A percentile compares a stretch with the other conserved stretches of the same genome.
Conservation (phyloP, 2,797 vertebrate genomes). For the Bucorvus abyssinicus region DNA sequence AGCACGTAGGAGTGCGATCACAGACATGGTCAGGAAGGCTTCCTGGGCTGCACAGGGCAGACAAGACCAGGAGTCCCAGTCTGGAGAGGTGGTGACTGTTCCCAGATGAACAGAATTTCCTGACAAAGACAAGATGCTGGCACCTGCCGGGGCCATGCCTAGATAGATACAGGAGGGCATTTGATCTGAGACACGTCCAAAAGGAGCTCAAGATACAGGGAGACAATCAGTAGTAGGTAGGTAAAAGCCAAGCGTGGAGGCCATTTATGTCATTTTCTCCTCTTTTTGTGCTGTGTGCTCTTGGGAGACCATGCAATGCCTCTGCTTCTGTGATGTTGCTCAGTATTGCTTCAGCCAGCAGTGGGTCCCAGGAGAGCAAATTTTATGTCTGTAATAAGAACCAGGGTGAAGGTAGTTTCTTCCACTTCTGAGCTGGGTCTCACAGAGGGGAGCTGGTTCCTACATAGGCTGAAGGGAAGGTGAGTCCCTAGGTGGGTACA, state of each 20-base stretch:
- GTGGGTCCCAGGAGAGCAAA: not conserved
- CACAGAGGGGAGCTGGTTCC: accelerated
- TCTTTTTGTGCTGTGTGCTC: not conserved
- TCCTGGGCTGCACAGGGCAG: not conserved
- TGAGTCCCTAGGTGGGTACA: accelerated
- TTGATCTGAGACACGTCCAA: accelerated
- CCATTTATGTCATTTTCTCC: not conserved
- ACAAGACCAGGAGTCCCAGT: not conserved
- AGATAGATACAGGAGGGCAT: not conserved
- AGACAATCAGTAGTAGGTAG: not conserved
- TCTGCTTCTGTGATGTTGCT: not conserved
- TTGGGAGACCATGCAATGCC: not conserved
- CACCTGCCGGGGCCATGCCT: accelerated
- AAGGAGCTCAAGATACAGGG: not conserved
- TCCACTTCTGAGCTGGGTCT: not conserved
- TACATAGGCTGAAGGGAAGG: not conserved
- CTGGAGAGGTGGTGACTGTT: not conserved
- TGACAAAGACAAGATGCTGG: not conserved
- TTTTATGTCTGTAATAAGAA: too few species aligned
- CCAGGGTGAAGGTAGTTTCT: not conserved
- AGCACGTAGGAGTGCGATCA: accelerated
- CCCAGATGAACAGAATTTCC: not conserved
- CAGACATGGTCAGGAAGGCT: not conserved
- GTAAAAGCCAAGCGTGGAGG: not conserved
- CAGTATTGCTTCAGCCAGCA: not conserved